These are phyloP conservation scores for Apodemia duryi DNA, from an alignment of 2,888 invertebrate species.

Conservation along the genomic window DNA sequence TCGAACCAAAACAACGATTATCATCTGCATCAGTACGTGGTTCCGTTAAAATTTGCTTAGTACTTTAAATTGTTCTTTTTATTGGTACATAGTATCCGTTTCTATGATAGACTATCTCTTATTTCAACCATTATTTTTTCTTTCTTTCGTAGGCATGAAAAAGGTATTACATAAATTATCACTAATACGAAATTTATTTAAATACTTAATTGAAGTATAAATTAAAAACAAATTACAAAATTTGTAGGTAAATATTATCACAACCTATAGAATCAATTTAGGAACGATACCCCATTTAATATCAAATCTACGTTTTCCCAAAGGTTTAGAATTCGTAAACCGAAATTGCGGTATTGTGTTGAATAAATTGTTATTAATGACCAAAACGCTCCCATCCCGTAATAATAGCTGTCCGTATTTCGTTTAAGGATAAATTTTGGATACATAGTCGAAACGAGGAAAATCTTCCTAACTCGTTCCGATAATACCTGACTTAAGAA, in stretches of 20 bases:
- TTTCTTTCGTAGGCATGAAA: neutral
- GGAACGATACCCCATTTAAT: constrained; percentile 53
- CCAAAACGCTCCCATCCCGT: constrained; percentile 63
- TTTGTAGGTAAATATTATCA: constrained; percentile 20
- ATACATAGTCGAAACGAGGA: constrained; percentile 35
- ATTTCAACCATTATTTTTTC: too few species aligned
- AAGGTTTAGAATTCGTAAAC: constrained; percentile 60
- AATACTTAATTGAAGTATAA: neutral
- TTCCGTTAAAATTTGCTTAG: too few species aligned
- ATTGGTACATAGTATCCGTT: too few species aligned
- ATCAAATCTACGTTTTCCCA: constrained; percentile 70
- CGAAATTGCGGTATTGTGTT: constrained; percentile 71
- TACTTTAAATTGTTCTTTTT: too few species aligned
- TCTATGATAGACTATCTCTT: too few species aligned
- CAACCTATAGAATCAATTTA: constrained; percentile 72
- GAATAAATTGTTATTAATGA: constrained; percentile 79
- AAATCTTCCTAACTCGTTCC: constrained; percentile 37
- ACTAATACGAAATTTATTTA: neutral
- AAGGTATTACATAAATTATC: neutral
- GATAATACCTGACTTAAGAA: constrained; percentile 25
- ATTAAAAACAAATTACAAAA: constrained; percentile 16
- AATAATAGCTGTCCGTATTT: constrained; percentile 62
- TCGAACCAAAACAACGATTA: too few species aligned
- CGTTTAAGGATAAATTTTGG: constrained; percentile 54
- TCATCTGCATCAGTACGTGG: too few species aligned